Base-by-base conservation (phyloP, 2,888 invertebrate species). In the Polydrusus pterygomalis region DNA sequence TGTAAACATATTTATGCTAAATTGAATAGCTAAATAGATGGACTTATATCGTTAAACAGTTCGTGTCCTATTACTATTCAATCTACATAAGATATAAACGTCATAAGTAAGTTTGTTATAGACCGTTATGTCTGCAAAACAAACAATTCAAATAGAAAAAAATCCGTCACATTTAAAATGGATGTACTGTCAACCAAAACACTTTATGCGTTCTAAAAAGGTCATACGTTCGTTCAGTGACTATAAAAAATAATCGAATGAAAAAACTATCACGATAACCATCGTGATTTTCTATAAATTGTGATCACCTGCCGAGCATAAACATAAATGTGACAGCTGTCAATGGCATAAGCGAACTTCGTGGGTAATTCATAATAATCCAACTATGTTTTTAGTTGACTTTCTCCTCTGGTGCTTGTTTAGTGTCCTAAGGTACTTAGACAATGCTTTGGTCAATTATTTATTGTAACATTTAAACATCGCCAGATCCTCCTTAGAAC, bases 321-420 rank as follows among this genome's bases (percentile, higher is more conserved):
- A 77, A 79, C 78, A 72, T 77, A 77, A 77, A 78, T 80, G 78
- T 80, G 79, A 80, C 79, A 78, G 77, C 79, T 77, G 79, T 77
- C 78, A 78, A 78, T 73, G 70, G 71, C 56, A 70, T 58, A 74
- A 60, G 74, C 70, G 40, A 65, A 77, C 70, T 74, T 77, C 77
- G 74, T 75, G 74, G 69, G 74, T 74, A 75, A 77, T 77, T 77
- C 77, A 77, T 77, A 75, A 74, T 75, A 74, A 71, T 72, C 65
- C 56, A 65, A 73, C 64, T 73, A 62, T 77, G 70, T 74, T 65
- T 62, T 68, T 51, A 43, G 67, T 75, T 71, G 65, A 76, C 75
- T 72, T 72, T 72, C 71, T 72, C 75, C 49, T 71, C 60, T n/a
- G 43, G 30, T 64, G 62, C 64, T 70, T 56, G 54, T 63, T 72